Base-by-base conservation (phyloP, 2,888 invertebrate species). In the Lingula anatina region DNA sequence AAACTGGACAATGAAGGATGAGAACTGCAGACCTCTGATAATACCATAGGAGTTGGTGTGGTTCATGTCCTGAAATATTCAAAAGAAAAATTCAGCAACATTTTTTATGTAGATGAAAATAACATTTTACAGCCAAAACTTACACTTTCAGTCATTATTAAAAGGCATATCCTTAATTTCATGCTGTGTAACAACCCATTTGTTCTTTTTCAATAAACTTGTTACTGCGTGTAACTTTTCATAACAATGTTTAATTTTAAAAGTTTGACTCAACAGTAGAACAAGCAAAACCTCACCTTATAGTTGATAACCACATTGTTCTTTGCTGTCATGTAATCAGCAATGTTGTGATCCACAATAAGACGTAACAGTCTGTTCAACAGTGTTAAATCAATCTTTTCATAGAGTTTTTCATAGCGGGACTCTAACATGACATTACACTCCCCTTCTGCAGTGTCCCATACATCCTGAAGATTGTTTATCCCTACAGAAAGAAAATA, bases 281-380 rank as follows among this genome's bases (percentile, higher is more conserved):
- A n/a, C n/a, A n/a, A n/a, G n/a, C n/a, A n/a, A n/a, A n/a, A n/a
- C 31, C 63, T 53, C 64, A 84, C 85, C 82, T 97, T 99, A 80
- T 99, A 99, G 79, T 97, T 99, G 59, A 99, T 97, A 47, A 96
- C 92, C n/a, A 99, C 95, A 80, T 99, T 99, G 79, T 99, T 99
- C 79, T 99, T 99, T 2, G 99, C 96, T 0, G 99, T 97, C 96
- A 99, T 99, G 80, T 99, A 99, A 84, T 99, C 99, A 62, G 99
- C 99, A 70, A 99, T 99, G 78, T 99, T 99, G 79, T 99, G 99
- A 80, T 99, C 99, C 38, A 99, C 97, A 65, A 99, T 99, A 47
- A 99, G 81, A 64, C 97, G 86, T 46, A 99, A 80, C 68, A 99
- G 80, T 77, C 99, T 85, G 81, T 99, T 99, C 31, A 99, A 84